A percentile compares a stretch with the other conserved stretches of the same genome.
Conservation (phyloP, 2,888 invertebrate genomes). For the Cataglyphis livida region DNA sequence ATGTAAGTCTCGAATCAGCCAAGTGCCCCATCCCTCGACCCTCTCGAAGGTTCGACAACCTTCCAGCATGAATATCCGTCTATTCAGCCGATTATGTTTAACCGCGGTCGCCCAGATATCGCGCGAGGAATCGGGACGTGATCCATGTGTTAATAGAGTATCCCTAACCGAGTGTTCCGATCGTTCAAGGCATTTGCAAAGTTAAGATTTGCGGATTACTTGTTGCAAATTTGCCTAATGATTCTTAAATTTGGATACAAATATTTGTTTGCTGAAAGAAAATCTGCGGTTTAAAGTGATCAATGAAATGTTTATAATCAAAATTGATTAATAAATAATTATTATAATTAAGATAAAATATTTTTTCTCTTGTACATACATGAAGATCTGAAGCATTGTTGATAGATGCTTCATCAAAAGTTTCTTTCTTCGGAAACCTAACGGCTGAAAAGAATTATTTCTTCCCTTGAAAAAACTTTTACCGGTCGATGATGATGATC, state of each 20-base stretch:
- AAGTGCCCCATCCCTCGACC: constrained; percentile 9
- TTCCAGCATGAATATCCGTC: constrained; percentile 72
- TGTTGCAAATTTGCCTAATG: constrained; percentile 13
- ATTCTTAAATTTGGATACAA: background rate
- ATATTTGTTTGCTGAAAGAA: background rate
- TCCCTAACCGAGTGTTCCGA: no score
- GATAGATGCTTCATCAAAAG: background rate
- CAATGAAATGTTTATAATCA: background rate
- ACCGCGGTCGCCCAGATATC: constrained; percentile 55
- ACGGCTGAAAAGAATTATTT: constrained; percentile 20
- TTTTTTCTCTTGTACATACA: no score
- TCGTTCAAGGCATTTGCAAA: background rate
- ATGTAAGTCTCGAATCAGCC: constrained; percentile 78
- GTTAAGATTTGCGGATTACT: background rate
- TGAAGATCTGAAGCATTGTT: background rate
- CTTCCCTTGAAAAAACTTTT: constrained; percentile 8
- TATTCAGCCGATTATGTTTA: constrained; percentile 73
- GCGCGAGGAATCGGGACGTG: constrained; percentile 69
- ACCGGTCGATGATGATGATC: background rate
- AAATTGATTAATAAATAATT: background rate
- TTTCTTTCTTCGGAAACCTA: background rate
- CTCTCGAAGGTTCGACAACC: constrained; percentile 57
- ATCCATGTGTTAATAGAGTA: constrained; percentile 56
- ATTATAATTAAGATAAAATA: background rate
- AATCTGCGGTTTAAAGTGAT: background rate